phyloP scores from a whole-genome alignment of 2,888 invertebrate species.

The Drosophila buzzatii region DNA sequence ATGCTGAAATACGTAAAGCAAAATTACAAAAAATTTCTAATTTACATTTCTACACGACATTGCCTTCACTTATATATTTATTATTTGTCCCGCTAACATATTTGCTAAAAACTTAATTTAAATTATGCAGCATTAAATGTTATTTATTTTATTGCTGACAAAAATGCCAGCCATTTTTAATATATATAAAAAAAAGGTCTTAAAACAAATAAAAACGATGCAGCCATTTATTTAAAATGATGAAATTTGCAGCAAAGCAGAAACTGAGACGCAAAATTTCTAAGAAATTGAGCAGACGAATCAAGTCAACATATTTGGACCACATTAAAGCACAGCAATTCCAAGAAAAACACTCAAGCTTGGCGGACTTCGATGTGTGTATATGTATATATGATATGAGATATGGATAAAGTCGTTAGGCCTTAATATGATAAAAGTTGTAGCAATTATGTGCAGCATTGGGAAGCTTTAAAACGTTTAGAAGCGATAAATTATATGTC shows the following conservation, averaged over 20 bases:
- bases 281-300: neutral
- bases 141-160: neutral
- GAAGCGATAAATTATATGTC: too few relatives aligned
- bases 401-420: neutral
- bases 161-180: neutral
- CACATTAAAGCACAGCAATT: neutral
- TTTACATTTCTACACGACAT: neutral
- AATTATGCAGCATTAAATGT: neutral
- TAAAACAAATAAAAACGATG: neutral
- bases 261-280: conserved; percentile 1
- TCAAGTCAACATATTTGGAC: neutral
- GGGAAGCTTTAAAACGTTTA: too few relatives aligned
- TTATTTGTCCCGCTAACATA: neutral
- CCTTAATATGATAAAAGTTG: neutral
- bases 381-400: neutral
- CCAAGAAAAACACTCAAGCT: neutral
- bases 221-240: neutral
- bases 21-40: neutral
- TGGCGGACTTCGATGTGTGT: neutral
- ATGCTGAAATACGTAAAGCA: neutral
- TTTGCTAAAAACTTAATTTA: neutral
- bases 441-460: neutral
- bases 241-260: neutral
- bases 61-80: neutral
- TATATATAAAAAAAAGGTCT: neutral